Evolutionary conservation across 2,888 invertebrate genomes (phyloP).

Genomic region (Drosophila formosana): DNA sequence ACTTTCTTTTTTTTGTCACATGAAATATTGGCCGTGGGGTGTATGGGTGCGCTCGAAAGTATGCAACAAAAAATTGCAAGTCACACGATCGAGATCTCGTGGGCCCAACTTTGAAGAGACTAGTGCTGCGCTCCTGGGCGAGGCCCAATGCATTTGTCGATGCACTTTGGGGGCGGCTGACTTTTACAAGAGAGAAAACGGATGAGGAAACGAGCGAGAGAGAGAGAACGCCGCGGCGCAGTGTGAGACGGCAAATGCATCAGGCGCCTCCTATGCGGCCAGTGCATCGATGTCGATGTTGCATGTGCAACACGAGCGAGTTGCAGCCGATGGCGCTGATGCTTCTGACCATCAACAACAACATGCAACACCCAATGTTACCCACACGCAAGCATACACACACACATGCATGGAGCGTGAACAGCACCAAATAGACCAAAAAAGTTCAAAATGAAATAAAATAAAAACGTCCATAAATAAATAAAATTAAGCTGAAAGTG

Average conservation of each 20-base stretch:
- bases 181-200: constrained; percentile 25
- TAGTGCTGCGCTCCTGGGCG: constrained; percentile 47
- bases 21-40: too few relatives aligned
- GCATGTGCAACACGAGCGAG: neutral
- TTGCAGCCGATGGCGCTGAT: constrained; percentile 10
- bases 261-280: constrained; percentile 33
- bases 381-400: neutral
- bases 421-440: constrained; percentile 52
- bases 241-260: constrained; percentile 58
- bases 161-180: constrained; percentile 46
- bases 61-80: constrained; percentile 24
- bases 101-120: constrained; percentile 1
- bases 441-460: constrained; percentile 55
- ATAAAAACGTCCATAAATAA: constrained; percentile 71
- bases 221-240: constrained; percentile 19
- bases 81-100: neutral
- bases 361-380: constrained; percentile 21
- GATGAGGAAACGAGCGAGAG: constrained; percentile 23
- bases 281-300: constrained; percentile 46
- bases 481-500: constrained; percentile 78
- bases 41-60: constrained; percentile 18
- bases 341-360: neutral
- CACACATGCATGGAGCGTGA: neutral
- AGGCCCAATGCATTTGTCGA: constrained; percentile 50
- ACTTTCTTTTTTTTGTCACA: too few relatives aligned